A percentile compares a stretch with the other conserved stretches of the same genome.
phyloP scores from a whole-genome alignment of 2,797 vertebrate genomes.

The Leptatherina wallacei region DNA sequence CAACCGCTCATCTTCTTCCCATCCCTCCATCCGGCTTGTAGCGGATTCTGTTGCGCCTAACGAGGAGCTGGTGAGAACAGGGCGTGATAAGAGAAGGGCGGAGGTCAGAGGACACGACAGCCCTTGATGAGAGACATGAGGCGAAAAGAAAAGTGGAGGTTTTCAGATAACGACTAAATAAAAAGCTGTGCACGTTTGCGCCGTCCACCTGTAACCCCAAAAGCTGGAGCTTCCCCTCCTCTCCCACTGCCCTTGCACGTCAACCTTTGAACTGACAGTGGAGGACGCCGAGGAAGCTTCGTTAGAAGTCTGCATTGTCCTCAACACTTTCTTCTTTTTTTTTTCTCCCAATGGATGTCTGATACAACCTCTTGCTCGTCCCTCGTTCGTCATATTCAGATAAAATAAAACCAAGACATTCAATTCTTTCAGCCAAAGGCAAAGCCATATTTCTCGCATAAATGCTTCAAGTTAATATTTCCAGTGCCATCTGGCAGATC shows the following conservation, averaged over 20 bases:
- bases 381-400: background rate
- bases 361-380: slow-evolving; percentile 14
- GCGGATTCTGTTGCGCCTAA: slow-evolving; percentile 35
- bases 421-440: slow-evolving; percentile 5
- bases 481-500: slow-evolving; percentile 15
- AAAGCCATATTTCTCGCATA: slow-evolving; percentile 4
- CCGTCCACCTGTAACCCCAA: slow-evolving; percentile 38
- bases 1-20: slow-evolving; percentile 33
- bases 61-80: slow-evolving; percentile 41
- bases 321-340: background rate
- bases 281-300: slow-evolving; percentile 53
- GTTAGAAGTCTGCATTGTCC: slow-evolving; percentile 55
- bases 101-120: slow-evolving; percentile 50
- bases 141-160: background rate
- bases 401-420: background rate
- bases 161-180: slow-evolving; percentile 32
- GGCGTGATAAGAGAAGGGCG: slow-evolving; percentile 27
- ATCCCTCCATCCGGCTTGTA: slow-evolving; percentile 24
- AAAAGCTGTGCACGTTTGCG: slow-evolving; percentile 37
- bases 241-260: slow-evolving; percentile 26
- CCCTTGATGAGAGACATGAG: slow-evolving; percentile 34
- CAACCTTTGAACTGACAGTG: slow-evolving; percentile 50
- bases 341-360: background rate
- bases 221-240: slow-evolving; percentile 21
- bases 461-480: slow-evolving; percentile 11